A percentile compares a stretch with the other conserved stretches of the same genome.
phyloP scores from a whole-genome alignment of 2,113 vertebrate species.

The Tauraco erythrolophus region DNA sequence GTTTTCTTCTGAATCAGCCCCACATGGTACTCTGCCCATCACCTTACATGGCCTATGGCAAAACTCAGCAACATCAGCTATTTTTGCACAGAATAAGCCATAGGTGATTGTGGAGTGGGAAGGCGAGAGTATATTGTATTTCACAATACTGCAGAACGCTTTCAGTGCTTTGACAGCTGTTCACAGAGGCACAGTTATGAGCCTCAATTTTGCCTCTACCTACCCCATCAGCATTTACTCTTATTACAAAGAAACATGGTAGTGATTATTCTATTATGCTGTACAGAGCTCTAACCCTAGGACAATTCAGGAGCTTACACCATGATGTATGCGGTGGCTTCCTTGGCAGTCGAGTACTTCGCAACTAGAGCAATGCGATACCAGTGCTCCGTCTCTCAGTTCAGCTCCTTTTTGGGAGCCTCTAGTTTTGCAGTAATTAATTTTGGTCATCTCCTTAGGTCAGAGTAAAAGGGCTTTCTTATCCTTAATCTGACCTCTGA shows the following conservation, averaged over 20 bases:
- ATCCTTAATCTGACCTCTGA: neutral
- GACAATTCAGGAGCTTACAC: neutral
- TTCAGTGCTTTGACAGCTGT: slow-evolving; percentile 21
- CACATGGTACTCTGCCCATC: neutral
- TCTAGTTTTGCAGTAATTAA: neutral
- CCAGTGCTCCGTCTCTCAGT: neutral
- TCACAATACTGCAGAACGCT: neutral
- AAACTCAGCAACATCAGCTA: slow-evolving; percentile 15
- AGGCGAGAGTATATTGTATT: neutral
- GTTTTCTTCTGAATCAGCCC: neutral
- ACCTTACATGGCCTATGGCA: neutral
- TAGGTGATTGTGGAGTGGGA: neutral
- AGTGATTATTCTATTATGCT: neutral
- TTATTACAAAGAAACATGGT: slow-evolving; percentile 1
- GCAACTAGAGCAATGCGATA: neutral
- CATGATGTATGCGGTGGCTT: neutral
- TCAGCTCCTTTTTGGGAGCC: neutral
- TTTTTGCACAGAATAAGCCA: slow-evolving; percentile 13
- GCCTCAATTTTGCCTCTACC: slow-evolving; percentile 8
- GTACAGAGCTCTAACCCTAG: neutral
- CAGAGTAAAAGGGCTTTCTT: neutral
- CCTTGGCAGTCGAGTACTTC: neutral
- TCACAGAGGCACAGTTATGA: neutral
- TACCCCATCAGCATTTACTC: neutral
- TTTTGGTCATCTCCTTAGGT: neutral